Base-by-base conservation (phyloP, 1,140 invertebrate genomes). In the Leptinotarsa lineolata region DNA sequence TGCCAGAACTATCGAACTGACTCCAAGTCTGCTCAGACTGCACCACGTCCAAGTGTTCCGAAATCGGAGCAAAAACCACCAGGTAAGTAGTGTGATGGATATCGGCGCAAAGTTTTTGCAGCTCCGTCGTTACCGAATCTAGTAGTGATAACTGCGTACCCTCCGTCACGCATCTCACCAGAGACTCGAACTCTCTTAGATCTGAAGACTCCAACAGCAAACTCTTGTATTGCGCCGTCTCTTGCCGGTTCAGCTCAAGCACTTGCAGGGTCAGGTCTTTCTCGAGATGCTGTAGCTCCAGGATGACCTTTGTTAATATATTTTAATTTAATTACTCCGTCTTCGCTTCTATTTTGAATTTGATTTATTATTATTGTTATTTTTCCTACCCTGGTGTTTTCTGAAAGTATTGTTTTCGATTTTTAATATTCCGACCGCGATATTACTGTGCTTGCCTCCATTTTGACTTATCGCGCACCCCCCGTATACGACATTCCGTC, bases 41-140 rank as follows among this genome's bases (percentile, higher is more conserved):
- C 3, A 89, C 85, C 1, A 84, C 78, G 60, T 88, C 82, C 20
- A 92, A 80, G 74, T 90, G 89, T 3, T 83, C 81, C 21, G 86
- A 86, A 78, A 93, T 90, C 0, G 92, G 91, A 6, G 87, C 86
- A 79, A 92, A 89, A 67, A 92, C 88, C 3, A 92, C 88, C 73
- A 89, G 88, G 67, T 91, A 87, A 1, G 88, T 91, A 2, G 86
- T 88, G 46, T 88, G 85, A 79, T 91, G 89, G 15, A 90, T 87
- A 82, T 91, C 89, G 0, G 81, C 77, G 66, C 90, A 91, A 12
- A 91, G 78, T 77, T 87, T 87, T 46, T 85, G 84, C 72, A 89
- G 84, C 21, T 85, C 82, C n/a, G 83, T 86, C n/a, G 83, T 80
- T 6, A 87, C 83, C 44, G 84, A 77, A 71, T 88, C 85, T 4